phyloP scores from a whole-genome alignment of 2,888 invertebrate species.

The Rhogogaster chlorosoma region DNA sequence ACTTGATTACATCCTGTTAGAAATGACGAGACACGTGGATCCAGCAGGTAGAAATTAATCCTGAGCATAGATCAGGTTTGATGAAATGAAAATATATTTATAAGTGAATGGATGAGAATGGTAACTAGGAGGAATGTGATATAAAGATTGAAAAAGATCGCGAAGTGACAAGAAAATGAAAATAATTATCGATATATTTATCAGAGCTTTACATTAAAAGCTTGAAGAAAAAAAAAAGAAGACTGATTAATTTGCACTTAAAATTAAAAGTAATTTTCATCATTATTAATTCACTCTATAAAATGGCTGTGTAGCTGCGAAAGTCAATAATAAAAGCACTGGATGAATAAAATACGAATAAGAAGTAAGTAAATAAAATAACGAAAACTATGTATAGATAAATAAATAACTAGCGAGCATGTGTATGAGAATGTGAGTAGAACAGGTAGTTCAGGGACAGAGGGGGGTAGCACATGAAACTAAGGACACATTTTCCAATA shows the following conservation, averaged over 20 bases:
- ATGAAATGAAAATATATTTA: neutral
- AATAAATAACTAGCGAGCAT: constrained; percentile 65
- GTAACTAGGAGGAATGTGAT: neutral
- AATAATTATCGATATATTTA: neutral
- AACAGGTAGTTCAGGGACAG: constrained; percentile 67
- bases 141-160: neutral
- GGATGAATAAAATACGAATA: constrained; percentile 52
- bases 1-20: neutral
- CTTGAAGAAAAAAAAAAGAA: constrained; percentile 34
- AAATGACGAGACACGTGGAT: neutral
- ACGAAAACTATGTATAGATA: constrained; percentile 61
- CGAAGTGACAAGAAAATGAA: neutral
- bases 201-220: constrained; percentile 39
- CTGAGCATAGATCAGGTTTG: neutral
- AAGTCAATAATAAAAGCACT: constrained; percentile 69
- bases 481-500: constrained; percentile 77
- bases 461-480: constrained; percentile 76
- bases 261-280: constrained; percentile 13
- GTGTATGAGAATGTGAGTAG: constrained; percentile 69
- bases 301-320: constrained; percentile 67
- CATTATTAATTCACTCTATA: constrained; percentile 53
- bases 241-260: constrained; percentile 4
- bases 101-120: neutral
- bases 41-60: neutral
- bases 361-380: constrained; percentile 47